Conservation (phyloP, 2,888 invertebrate species). For the Cheilosia urbana region DNA sequence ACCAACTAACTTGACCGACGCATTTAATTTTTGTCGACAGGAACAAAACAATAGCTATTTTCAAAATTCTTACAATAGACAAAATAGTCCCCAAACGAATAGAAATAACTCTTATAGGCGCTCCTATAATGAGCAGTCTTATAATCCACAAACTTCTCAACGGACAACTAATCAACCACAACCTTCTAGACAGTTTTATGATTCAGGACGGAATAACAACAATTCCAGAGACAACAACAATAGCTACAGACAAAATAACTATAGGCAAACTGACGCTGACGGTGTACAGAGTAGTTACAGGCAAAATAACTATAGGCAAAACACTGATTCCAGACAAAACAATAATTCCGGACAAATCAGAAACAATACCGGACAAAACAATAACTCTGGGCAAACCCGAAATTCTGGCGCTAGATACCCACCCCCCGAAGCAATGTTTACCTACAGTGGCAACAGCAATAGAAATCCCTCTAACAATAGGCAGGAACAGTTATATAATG, state of each 20-base stretch:
- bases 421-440: conserved; percentile 22
- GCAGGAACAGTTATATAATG: conserved; percentile 13
- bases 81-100: not conserved
- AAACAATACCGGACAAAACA: not conserved
- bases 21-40: conserved; percentile 60
- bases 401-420: not conserved
- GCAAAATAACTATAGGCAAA: too few species aligned
- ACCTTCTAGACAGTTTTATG: not conserved
- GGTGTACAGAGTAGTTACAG: too few species aligned
- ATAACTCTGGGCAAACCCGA: conserved; percentile 3
- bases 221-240: not conserved
- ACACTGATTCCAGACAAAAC: too few species aligned
- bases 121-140: conserved; percentile 16
- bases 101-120: conserved; percentile 15
- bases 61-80: not conserved
- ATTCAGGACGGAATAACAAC: not conserved
- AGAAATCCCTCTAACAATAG: not conserved
- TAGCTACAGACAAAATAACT: not conserved
- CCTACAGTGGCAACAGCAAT: conserved; percentile 39
- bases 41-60: conserved; percentile 70
- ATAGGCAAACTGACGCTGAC: too few species aligned
- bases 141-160: not conserved
- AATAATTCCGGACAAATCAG: conserved; percentile 4
- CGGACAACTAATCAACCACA: not conserved
- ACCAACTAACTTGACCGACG: conserved; percentile 65